phyloP scores from a whole-genome alignment of 2,888 invertebrate genomes.

The Theretra japonica region DNA sequence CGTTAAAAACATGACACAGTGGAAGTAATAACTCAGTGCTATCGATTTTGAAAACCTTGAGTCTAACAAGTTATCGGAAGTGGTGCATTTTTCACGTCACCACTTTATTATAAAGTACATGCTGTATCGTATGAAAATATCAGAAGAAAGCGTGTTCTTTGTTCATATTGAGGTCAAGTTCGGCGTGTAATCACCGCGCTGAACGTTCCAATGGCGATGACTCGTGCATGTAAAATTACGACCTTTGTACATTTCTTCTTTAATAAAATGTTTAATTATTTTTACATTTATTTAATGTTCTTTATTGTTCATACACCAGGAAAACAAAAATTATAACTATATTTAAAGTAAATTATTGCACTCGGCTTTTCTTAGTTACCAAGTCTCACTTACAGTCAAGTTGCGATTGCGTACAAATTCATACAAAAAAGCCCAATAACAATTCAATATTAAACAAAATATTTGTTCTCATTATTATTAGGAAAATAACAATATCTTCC shows the following conservation, averaged over 20 bases:
- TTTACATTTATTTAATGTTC: too few species aligned
- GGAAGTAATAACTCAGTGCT: not conserved
- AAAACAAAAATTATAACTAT: too few species aligned
- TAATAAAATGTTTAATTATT: not conserved
- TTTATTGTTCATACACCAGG: too few species aligned
- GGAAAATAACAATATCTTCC: not conserved
- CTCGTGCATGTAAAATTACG: not conserved
- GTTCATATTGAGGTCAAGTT: constrained; percentile 15
- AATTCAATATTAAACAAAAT: too few species aligned
- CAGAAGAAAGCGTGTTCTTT: constrained; percentile 9
- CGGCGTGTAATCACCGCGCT: not conserved
- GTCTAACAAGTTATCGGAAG: constrained; percentile 1
- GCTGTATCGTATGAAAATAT: not conserved
- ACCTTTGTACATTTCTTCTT: not conserved
- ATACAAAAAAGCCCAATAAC: too few species aligned
- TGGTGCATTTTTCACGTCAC: not conserved
- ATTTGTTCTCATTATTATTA: not conserved
- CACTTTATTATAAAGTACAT: not conserved
- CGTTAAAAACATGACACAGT: not conserved
- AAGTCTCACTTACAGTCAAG: too few species aligned
- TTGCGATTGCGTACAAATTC: too few species aligned
- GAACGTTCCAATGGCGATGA: not conserved
- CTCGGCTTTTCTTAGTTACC: too few species aligned
- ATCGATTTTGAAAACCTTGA: constrained; percentile 17
- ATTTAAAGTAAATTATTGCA: too few species aligned